Evolutionary conservation across 30 jellyfish, hydroid and myxozoan genomes (phyloP), one percentile per base, ranked within the genome.

Genomic region (Catostylus mosaicus): DNA sequence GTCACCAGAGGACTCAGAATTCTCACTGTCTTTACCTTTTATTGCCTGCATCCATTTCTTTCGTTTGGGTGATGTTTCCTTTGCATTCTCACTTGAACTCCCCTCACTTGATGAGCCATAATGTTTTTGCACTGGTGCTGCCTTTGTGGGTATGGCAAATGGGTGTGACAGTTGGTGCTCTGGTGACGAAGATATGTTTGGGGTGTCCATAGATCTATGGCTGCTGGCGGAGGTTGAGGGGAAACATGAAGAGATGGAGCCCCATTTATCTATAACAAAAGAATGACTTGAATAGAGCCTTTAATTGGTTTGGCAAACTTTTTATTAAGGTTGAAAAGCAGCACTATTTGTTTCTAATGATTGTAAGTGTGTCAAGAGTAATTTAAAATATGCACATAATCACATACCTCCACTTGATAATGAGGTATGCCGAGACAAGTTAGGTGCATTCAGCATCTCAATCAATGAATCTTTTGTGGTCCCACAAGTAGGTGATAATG

Each of bases 341-440:
- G n/a, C n/a, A n/a, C n/a, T n/a, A n/a, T n/a, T n/a, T n/a, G n/a
- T n/a, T n/a, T n/a, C n/a, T n/a, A n/a, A n/a, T n/a, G n/a, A n/a
- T n/a, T n/a, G n/a, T n/a, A n/a, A n/a, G n/a, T n/a, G n/a, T n/a
- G n/a, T n/a, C n/a, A n/a, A n/a, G n/a, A n/a, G n/a, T n/a, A n/a
- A n/a, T n/a, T n/a, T n/a, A n/a, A n/a, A n/a, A n/a, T n/a, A n/a
- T n/a, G n/a, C n/a, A n/a, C 36, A 1, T 22, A 61, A 61, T 2
- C 9, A 61, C 47, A 8, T 66, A 66, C 78, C 78, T 66, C 78
- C 78, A 31, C 78, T 66, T 32, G 78, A 66, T 26, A 7, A 9
- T 5, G 57, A 66, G 11, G 57, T 33, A 24, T 66, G 78, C 4
- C 78, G 27, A 12, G 78, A 66, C 33, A 66, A 40, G 12, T 66